These are phyloP conservation scores for Galeruca laticollis DNA, from an alignment of 2,888 invertebrate species.

Conservation along the genomic window DNA sequence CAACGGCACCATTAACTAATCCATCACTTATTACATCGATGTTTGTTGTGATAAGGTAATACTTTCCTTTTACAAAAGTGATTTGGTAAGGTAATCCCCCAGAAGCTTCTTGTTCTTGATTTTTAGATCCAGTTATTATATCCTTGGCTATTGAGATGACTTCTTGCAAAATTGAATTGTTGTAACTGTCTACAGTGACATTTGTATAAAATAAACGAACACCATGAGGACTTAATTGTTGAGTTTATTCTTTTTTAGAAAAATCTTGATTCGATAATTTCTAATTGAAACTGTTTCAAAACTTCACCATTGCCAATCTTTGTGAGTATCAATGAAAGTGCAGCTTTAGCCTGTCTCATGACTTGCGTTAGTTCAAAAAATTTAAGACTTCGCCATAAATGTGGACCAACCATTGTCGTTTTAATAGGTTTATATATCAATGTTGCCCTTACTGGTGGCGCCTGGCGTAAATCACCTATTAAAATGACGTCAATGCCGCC, in stretches of 20 bases:
- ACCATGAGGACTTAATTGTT: not conserved
- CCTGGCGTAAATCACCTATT: slow-evolving; percentile 60
- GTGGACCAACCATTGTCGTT: slow-evolving; percentile 45
- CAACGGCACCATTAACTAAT: no score
- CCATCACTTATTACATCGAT: not conserved
- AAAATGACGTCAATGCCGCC: slow-evolving; percentile 60
- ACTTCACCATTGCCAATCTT: not conserved
- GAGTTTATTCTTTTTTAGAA: not conserved
- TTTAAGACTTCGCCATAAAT: slow-evolving; percentile 56
- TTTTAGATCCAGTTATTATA: not conserved
- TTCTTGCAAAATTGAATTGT: not conserved
- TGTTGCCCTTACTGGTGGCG: slow-evolving; percentile 57
- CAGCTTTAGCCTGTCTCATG: slow-evolving; percentile 57
- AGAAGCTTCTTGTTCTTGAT: not conserved
- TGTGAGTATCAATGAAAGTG: not conserved
- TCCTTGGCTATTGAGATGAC: not conserved
- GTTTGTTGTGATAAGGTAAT: not conserved
- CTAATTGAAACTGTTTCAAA: not conserved
- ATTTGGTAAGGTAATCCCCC: not conserved
- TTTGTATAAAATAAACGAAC: not conserved
- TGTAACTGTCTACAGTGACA: not conserved
- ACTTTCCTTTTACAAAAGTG: not conserved
- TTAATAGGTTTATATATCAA: slow-evolving; percentile 41
- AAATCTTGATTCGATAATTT: not conserved
- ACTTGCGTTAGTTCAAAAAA: no score